These are phyloP conservation scores for Pipa parva DNA, from an alignment of 2,113 vertebrate species.

Conservation along the genomic window DNA sequence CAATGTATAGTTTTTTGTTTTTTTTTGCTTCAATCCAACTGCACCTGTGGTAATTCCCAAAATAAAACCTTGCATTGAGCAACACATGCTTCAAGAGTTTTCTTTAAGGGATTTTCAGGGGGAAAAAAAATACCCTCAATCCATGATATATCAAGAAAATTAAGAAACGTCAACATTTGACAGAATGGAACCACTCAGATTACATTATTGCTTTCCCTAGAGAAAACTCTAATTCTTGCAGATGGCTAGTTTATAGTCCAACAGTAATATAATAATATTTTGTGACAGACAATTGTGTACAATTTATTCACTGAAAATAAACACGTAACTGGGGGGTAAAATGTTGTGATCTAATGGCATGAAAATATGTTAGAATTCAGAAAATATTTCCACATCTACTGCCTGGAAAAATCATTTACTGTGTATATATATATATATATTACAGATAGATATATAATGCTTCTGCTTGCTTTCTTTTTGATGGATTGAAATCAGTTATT, in stretches of 20 bases:
- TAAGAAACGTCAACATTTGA: constrained; percentile 7
- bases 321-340: neutral
- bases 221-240: constrained; percentile 3
- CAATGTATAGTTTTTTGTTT: too few species aligned
- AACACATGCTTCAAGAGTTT: too few species aligned
- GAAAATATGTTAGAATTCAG: neutral
- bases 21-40: too few species aligned
- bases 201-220: neutral
- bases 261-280: neutral
- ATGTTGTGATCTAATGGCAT: neutral
- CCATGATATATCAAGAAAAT: constrained; percentile 10
- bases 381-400: neutral
- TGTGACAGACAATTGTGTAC: constrained; percentile 20
- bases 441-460: neutral
- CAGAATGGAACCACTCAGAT: constrained; percentile 25
- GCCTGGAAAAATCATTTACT: neutral
- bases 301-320: neutral
- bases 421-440: neutral
- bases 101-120: too few species aligned
- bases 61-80: too few species aligned
- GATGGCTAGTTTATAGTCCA: constrained; percentile 6
- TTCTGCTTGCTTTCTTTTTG: neutral
- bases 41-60: too few species aligned
- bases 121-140: neutral
- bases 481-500: neutral